Evolutionary conservation across 1,140 invertebrate genomes (phyloP).

Genomic region (Phenacoccus solenopsis): DNA sequence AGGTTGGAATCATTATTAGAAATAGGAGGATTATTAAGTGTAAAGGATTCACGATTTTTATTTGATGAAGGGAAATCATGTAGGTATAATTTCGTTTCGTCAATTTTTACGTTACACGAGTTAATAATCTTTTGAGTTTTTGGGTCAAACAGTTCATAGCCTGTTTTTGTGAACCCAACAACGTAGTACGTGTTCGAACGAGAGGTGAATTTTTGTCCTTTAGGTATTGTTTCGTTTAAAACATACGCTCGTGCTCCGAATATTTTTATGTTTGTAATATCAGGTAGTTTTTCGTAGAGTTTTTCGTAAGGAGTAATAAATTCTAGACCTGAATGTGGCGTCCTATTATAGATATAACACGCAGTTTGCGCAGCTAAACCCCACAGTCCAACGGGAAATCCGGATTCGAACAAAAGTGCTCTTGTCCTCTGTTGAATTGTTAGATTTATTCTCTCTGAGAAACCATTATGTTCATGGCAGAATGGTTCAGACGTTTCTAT

Average conservation of each 20-base stretch:
- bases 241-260: conserved; percentile 30
- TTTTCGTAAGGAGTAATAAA: conserved; percentile 28
- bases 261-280: conserved; percentile 29
- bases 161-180: background rate
- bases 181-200: background rate
- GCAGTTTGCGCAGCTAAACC: conserved; percentile 19
- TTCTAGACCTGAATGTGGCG: background rate
- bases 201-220: background rate
- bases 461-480: conserved; percentile 31
- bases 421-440: conserved; percentile 30
- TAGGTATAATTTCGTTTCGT: background rate
- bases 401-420: conserved; percentile 30
- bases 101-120: conserved; percentile 1
- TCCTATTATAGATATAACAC: conserved; percentile 16
- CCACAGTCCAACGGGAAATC: conserved; percentile 31
- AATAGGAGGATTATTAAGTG: too few relatives aligned
- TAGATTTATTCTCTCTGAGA: conserved; percentile 32
- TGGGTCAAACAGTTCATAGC: background rate
- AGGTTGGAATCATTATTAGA: too few relatives aligned
- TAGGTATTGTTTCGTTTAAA: background rate
- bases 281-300: conserved; percentile 28
- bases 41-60: background rate
- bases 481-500: conserved; percentile 5
- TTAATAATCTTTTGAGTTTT: background rate
- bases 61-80: background rate